A percentile compares a stretch with the other conserved stretches of the same genome.
These are phyloP conservation scores for Sibirionetta formosa DNA, from an alignment of 2,797 vertebrate species.

Conservation along the genomic window DNA sequence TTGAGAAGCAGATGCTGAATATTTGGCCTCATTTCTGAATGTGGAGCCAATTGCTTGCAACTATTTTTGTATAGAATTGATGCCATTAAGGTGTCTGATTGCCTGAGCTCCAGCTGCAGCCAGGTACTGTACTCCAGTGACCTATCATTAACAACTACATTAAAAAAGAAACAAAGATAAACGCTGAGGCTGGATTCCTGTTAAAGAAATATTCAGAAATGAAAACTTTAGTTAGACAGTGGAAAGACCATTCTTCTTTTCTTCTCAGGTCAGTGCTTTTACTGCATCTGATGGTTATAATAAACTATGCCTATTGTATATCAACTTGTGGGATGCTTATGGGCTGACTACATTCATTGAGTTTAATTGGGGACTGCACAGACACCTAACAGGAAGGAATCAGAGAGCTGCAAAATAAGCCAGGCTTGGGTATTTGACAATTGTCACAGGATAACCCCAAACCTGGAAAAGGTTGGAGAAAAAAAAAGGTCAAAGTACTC, in stretches of 20 bases:
- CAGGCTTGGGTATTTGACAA: background rate
- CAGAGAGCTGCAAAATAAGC: background rate
- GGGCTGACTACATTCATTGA: background rate
- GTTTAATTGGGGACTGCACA: background rate
- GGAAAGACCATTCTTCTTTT: background rate
- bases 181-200: background rate
- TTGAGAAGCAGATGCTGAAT: background rate
- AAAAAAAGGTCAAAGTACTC: background rate
- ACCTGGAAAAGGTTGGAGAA: background rate
- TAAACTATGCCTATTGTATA: background rate
- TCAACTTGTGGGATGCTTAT: background rate
- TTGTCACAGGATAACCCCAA: background rate
- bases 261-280: background rate
- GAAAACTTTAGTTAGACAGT: background rate
- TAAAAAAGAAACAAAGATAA: background rate
- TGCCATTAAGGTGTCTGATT: background rate
- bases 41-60: background rate
- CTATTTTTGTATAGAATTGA: background rate
- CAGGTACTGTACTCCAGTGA: background rate
- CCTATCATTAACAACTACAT: background rate
- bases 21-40: background rate
- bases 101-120: background rate
- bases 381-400: background rate
- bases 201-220: background rate
- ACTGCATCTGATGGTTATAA: background rate